Evolutionary conservation across 2,888 invertebrate genomes (phyloP).

Genomic region (Lottia scabra): DNA sequence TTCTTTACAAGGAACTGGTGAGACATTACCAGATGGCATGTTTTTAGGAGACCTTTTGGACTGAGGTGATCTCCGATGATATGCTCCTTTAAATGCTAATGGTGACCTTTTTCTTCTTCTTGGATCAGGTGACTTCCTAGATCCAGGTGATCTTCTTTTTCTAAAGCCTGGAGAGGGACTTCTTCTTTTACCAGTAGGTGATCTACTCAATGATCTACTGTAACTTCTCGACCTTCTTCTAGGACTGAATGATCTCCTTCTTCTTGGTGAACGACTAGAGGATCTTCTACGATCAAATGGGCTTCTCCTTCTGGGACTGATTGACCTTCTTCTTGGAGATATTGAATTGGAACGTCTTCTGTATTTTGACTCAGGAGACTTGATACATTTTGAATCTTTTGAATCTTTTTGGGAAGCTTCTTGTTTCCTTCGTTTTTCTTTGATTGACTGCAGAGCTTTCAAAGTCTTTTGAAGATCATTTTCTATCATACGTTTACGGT

Average conservation of each 20-base stretch:
- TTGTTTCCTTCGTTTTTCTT: constrained; percentile 2
- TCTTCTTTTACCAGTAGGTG: constrained; percentile 2
- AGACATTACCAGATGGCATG: constrained; percentile 12
- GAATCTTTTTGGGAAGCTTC: background rate
- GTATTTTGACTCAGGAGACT: background rate
- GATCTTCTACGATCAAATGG: background rate
- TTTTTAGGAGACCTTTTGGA: constrained; percentile 12
- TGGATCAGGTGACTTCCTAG: constrained; percentile 17
- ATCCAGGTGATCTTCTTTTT: constrained; percentile 13
- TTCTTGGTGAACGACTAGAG: background rate
- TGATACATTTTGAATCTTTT: background rate
- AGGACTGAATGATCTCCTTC: constrained; percentile 10
- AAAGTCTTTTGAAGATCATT: background rate
- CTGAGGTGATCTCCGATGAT: constrained; percentile 8
- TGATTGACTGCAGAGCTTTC: background rate
- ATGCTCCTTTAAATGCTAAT: constrained; percentile 9
- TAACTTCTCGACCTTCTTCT: constrained; percentile 9
- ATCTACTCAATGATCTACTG: constrained; percentile 12
- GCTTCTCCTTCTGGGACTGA: too few relatives aligned
- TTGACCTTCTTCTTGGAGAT: constrained; percentile 10
- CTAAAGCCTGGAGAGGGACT: constrained; percentile 9
- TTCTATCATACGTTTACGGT: background rate
- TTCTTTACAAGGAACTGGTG: constrained; percentile 12
- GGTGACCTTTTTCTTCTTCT: constrained; percentile 10
- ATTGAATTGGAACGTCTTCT: background rate